Evolutionary conservation across 2,113 vertebrate genomes (phyloP).

Genomic region (Sclerurus mexicanus): DNA sequence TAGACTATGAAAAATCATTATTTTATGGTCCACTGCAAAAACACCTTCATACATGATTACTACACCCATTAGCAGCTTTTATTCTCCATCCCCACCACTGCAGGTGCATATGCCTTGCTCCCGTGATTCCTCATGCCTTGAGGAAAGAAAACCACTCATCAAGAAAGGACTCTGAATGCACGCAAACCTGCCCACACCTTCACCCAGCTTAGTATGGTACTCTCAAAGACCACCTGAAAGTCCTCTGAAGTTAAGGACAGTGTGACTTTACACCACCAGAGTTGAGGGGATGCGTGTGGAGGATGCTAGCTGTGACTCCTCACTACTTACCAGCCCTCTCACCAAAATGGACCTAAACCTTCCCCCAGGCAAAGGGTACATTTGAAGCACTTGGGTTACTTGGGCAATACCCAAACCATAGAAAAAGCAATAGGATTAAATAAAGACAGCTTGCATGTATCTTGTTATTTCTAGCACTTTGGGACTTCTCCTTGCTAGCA

Average conservation of each 20-base stretch:
- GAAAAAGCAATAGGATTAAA: neutral
- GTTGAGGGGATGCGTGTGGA: neutral
- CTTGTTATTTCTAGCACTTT: constrained; percentile 1
- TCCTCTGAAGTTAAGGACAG: neutral
- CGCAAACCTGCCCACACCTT: neutral
- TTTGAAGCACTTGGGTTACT: neutral
- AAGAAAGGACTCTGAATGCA: neutral
- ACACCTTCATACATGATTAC: neutral
- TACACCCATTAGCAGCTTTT: neutral
- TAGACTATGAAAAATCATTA: neutral
- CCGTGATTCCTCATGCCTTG: rapidly evolving
- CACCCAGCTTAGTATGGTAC: neutral
- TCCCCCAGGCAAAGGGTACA: neutral
- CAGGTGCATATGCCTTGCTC: neutral
- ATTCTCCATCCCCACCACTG: neutral
- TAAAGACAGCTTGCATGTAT: neutral
- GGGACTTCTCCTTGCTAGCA: neutral
- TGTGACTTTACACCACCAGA: neutral
- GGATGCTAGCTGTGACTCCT: neutral
- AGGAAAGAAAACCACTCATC: neutral
- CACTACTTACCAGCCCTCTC: neutral
- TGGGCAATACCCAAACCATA: neutral
- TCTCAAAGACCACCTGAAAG: neutral
- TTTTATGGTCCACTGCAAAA: neutral
- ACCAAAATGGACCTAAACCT: neutral